A percentile compares a stretch with the other conserved stretches of the same genome.
Evolutionary conservation across 2,888 invertebrate genomes (phyloP).

Genomic region (Carcina quercana): DNA sequence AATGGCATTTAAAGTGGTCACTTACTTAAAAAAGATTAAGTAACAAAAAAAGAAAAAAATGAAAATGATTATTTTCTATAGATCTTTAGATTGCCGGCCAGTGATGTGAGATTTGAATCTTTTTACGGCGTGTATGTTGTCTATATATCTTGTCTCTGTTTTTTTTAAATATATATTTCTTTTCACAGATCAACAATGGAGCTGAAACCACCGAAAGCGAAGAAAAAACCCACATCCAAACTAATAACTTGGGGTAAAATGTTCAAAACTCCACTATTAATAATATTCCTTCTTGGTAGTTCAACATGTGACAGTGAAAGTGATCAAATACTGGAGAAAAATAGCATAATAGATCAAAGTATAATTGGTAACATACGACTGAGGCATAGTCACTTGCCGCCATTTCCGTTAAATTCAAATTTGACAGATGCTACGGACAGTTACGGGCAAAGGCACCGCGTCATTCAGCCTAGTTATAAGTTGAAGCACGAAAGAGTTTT

Average conservation of each 20-base stretch:
- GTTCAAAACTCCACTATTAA: conserved; percentile 48
- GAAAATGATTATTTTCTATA: too few relatives aligned
- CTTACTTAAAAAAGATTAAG: too few relatives aligned
- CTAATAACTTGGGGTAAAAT: conserved; percentile 52
- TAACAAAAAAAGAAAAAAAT: too few relatives aligned
- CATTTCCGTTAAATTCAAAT: too few relatives aligned
- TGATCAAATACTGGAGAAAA: too few relatives aligned
- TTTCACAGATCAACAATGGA: conserved; percentile 39
- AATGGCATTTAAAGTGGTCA: too few relatives aligned
- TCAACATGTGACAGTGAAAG: conserved; percentile 53
- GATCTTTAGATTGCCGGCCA: too few relatives aligned
- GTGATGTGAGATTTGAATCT: too few relatives aligned
- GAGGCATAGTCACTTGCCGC: too few relatives aligned
- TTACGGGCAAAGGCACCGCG: conserved; percentile 34
- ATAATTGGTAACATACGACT: too few relatives aligned
- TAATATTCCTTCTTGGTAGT: conserved; percentile 51
- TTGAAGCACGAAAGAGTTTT: conserved; percentile 30
- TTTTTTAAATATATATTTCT: background rate
- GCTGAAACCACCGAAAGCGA: conserved; percentile 58
- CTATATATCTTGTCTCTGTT: background rate
- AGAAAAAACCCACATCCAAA: conserved; percentile 50
- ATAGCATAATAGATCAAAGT: too few relatives aligned
- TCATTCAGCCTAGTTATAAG: conserved; percentile 23
- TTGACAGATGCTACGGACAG: conserved; percentile 20
- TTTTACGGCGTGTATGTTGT: too few relatives aligned